Conservation (phyloP, 2,113 vertebrate species). For the Sander lucioperca region DNA sequence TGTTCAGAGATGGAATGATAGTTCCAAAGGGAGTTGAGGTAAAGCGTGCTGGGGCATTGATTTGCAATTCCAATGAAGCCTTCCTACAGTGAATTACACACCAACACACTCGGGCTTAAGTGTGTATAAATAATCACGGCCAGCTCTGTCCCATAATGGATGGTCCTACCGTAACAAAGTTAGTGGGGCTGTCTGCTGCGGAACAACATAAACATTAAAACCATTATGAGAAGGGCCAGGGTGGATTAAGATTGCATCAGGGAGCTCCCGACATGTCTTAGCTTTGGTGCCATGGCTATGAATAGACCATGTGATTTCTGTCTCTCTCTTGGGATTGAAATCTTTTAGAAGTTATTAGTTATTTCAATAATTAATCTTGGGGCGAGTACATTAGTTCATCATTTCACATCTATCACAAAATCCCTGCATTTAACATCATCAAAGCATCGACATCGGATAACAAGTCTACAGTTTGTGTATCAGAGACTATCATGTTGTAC, state of each 20-base stretch:
- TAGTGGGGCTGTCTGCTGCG: conserved; percentile 54
- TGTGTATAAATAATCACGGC: conserved; percentile 83
- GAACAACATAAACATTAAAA: conserved; percentile 73
- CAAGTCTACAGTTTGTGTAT: neutral
- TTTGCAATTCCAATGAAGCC: conserved; percentile 86
- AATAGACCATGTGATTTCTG: neutral
- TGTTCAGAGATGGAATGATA: conserved; percentile 50
- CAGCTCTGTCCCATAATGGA: conserved; percentile 66
- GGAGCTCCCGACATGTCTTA: conserved; percentile 13
- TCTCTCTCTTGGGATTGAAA: conserved; percentile 17
- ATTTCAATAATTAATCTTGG: conserved; percentile 28
- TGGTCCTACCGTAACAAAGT: conserved; percentile 74
- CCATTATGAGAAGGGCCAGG: conserved; percentile 65
- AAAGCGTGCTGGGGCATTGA: conserved; percentile 67
- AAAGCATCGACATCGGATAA: conserved; percentile 15
- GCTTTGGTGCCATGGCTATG: neutral
- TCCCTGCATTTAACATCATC: conserved; percentile 7
- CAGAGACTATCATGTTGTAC: neutral
- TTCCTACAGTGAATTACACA: conserved; percentile 85
- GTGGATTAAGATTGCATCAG: conserved; percentile 53
- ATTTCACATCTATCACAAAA: conserved; percentile 2
- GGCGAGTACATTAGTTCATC: conserved; percentile 13
- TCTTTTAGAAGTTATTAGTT: conserved; percentile 3
- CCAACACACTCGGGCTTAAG: conserved; percentile 76
- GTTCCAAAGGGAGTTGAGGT: conserved; percentile 65